Conservation (phyloP, 2,113 vertebrate species). For the Trogon surrucura region DNA sequence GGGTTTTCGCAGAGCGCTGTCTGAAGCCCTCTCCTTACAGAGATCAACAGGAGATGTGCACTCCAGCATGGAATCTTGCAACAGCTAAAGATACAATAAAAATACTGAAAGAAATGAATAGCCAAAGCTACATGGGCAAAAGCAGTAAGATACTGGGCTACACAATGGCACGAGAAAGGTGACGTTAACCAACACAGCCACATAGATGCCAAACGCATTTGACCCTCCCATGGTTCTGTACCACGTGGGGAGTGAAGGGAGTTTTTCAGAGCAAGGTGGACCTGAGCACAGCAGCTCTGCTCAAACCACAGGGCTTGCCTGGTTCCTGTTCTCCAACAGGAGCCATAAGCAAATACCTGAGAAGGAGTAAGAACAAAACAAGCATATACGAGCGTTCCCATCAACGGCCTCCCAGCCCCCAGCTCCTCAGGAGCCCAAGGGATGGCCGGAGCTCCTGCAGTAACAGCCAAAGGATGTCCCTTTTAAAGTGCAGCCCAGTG, state of each 20-base stretch:
- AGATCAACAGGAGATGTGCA: background rate
- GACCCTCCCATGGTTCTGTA: background rate
- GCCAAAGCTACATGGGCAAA: background rate
- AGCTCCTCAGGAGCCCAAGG: background rate
- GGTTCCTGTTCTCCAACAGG: background rate
- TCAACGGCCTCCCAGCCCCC: rapidly evolving
- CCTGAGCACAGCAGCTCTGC: background rate
- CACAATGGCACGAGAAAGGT: background rate
- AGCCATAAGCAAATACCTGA: background rate
- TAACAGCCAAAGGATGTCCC: background rate
- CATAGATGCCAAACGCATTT: background rate
- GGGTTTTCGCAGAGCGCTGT: background rate
- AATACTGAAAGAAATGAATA: background rate
- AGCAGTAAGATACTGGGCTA: background rate
- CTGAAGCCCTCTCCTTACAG: background rate
- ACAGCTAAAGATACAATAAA: background rate
- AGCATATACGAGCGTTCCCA: background rate
- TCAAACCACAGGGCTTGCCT: background rate
- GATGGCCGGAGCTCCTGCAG: background rate
- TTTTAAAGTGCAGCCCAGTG: background rate
- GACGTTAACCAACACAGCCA: background rate
- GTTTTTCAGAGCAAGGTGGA: background rate
- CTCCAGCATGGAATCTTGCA: background rate
- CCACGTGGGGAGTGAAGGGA: background rate
- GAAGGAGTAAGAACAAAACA: background rate